Evolutionary conservation across 1,140 invertebrate genomes (phyloP).

Genomic region (Galendromus occidentalis): DNA sequence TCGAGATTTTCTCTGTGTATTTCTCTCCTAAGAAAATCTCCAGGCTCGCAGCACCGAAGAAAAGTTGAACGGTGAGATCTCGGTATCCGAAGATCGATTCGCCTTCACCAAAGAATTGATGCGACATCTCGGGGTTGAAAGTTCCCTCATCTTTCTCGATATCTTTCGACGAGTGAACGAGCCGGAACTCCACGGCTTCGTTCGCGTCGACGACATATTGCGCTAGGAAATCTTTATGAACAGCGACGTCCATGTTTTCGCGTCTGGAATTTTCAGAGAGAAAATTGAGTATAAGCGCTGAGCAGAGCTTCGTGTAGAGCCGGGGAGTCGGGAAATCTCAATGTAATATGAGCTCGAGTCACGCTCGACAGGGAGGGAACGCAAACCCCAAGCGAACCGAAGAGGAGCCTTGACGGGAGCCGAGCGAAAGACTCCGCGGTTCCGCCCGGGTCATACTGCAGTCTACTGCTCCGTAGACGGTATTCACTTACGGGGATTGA

Average conservation of each 20-base stretch:
- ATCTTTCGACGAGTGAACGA: conserved; percentile 42
- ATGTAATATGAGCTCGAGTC: no score
- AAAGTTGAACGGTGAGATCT: conserved; percentile 53
- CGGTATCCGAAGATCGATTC: conserved; percentile 85
- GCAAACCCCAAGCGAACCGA: no score
- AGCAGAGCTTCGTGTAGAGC: no score
- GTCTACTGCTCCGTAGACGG: no score
- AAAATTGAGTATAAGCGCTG: no score
- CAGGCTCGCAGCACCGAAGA: conserved; percentile 58
- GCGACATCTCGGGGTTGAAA: conserved; percentile 71
- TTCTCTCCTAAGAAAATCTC: conserved; percentile 45
- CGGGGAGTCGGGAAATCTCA: no score
- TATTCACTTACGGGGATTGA: no score
- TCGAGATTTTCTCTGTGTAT: conserved; percentile 41
- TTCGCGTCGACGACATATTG: conserved; percentile 15
- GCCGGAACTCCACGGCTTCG: conserved; percentile 19
- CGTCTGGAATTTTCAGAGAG: neutral
- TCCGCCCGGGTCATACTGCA: no score
- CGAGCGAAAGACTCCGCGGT: no score
- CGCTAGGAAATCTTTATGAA: neutral
- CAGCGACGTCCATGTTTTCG: neutral
- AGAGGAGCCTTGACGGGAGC: no score
- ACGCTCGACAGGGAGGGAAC: no score
- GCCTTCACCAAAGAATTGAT: conserved; percentile 77
- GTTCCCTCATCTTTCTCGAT: conserved; percentile 43